A percentile compares a stretch with the other conserved stretches of the same genome.
Conservation (phyloP, 2,888 invertebrate species). For the Leptothorax acervorum region DNA sequence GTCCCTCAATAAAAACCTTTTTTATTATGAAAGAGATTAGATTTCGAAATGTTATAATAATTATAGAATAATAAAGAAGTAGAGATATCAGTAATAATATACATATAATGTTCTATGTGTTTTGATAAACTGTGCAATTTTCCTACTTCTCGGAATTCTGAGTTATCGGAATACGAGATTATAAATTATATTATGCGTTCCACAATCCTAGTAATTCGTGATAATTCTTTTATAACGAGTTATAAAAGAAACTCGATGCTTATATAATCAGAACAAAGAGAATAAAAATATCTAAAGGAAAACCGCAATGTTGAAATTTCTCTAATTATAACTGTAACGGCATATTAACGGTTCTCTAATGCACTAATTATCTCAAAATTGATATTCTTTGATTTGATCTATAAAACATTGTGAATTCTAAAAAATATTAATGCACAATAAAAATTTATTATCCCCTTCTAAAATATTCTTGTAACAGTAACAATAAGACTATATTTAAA, state of each 20-base stretch:
- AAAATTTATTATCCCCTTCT: not conserved
- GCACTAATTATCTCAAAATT: not conserved
- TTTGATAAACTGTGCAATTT: not conserved
- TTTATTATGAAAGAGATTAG: not conserved
- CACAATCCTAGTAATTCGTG: not conserved
- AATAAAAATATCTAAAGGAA: not conserved
- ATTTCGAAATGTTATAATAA: not conserved
- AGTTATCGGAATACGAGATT: conserved; percentile 4
- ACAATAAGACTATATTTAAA: not conserved
- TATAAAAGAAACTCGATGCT: not conserved
- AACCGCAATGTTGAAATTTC: not conserved
- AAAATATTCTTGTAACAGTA: not conserved
- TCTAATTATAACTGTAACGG: not conserved
- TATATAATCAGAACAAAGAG: not conserved
- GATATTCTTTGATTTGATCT: not conserved
- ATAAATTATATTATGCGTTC: not conserved
- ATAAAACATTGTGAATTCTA: not conserved
- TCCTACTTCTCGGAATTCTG: not conserved
- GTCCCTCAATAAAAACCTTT: not conserved
- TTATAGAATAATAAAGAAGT: not conserved
- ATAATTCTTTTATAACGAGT: not conserved
- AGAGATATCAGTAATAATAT: not conserved
- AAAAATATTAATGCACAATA: not conserved
- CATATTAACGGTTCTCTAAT: not conserved
- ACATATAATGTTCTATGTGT: not conserved